Base-by-base conservation (phyloP, 1,140 invertebrate species). In the Glossosoma conforme region DNA sequence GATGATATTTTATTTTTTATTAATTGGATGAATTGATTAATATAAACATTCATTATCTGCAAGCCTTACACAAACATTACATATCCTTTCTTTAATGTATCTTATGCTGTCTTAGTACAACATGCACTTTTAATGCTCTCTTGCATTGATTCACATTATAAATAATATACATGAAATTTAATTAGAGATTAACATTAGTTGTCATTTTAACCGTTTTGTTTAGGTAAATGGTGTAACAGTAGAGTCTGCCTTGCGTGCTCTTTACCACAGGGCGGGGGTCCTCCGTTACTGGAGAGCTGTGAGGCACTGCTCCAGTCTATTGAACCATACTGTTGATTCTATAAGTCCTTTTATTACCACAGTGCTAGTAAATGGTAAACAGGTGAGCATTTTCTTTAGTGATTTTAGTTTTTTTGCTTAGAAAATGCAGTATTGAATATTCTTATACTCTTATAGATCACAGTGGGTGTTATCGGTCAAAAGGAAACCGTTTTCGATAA, bases 271-370 rank as follows among this genome's bases (percentile, higher is more conserved):
- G 60, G 91, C 94, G 15, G 94, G 93, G 15, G 83, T 84, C 43
- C 74, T 93, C 20, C 81, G 93, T 37, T 86, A 93, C 67, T 99
- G 95, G 95, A 85, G 86, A 49, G 89, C 90, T 25, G 93, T 99
- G 15, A 80, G 97, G 43, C 93, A 96, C 65, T 96, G 93, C 63
- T 94, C 92, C 28, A 91, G 90, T 61, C 77, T 98, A 38, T 75
- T 98, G 17, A 80, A 86, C 65, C 95, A 98, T 65, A 88, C 93
- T 41, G 95, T 98, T 2, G 96, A 98, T 70, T 95, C 91, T 60
- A 93, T 99, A 48, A 97, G 94, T 70, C 97, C 97, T 13, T 97
- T 95, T 63, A 94, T 99, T 47, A 99, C 97, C 19, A 90, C 91
- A 11, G 89, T 98, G 49, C 76, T 99, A 18, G 96, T 98, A 14